phyloP scores from a whole-genome alignment of 1,140 invertebrate species.

The Drosophila kanapiae region DNA sequence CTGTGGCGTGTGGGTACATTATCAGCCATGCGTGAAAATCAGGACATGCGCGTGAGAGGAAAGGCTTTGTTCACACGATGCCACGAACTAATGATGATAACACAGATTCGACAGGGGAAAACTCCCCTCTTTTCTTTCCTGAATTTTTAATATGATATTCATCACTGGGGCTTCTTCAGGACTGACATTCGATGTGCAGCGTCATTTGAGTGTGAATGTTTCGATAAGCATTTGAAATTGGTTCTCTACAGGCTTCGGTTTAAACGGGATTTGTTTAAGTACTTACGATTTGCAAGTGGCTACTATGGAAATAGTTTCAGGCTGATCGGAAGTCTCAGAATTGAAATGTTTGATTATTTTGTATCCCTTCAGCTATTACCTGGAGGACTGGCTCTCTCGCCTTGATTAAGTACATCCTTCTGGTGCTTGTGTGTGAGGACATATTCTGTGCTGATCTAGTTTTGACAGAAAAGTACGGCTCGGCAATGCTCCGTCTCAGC shows the following conservation, averaged over 20 bases:
- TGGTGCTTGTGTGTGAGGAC: neutral
- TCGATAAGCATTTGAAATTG: slow-evolving; percentile 48
- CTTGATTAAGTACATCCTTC: too few relatives aligned
- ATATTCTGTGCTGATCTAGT: too few relatives aligned
- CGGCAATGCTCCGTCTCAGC: too few relatives aligned
- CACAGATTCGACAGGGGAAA: slow-evolving; percentile 17
- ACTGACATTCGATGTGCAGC: slow-evolving; percentile 40
- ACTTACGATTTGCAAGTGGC: neutral
- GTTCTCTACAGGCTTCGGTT: neutral
- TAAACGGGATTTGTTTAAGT: neutral
- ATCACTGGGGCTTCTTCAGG: slow-evolving; percentile 15
- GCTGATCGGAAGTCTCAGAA: neutral
- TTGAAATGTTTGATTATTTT: neutral
- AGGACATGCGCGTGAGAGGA: slow-evolving; percentile 70
- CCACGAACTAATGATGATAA: slow-evolving; percentile 65
- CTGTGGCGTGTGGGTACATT: slow-evolving; percentile 53
- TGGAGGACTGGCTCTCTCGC: too few relatives aligned
- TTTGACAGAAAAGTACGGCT: too few relatives aligned
- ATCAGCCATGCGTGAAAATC: slow-evolving; percentile 78
- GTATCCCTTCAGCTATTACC: neutral
- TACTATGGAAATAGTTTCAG: slow-evolving; percentile 10
- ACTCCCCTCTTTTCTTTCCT: slow-evolving; percentile 7
- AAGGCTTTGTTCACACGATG: slow-evolving; percentile 59
- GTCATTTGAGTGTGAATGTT: slow-evolving; percentile 69
- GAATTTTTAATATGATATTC: slow-evolving; percentile 47